Base-by-base conservation (phyloP, 2,888 invertebrate species). In the Melolontha melolontha region DNA sequence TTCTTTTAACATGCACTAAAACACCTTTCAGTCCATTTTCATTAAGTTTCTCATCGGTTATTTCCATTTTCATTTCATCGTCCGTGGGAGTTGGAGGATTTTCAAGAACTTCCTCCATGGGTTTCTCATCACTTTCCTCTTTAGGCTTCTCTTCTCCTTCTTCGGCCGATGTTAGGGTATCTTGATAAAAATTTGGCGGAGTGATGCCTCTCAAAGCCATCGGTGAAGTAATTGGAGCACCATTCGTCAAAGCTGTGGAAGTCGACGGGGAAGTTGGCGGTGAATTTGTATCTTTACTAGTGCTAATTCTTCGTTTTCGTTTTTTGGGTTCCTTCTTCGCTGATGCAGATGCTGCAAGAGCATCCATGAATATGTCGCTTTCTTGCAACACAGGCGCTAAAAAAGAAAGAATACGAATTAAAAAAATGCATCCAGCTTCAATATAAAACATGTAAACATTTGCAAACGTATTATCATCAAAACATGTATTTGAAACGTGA, bases 311-410 rank as follows among this genome's bases (percentile, higher is more conserved):
- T 50, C 94, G 88, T 83, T 94, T 94, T 67, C 92, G 87, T 79
- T 95, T 96, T 76, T 91, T 90, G 1, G 90, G 88, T 72, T 92
- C 91, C 80, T 93, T 87, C 87, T 86, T 91, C 84, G 81, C 85
- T 27, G 90, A 90, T 6, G 93, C 91, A 0, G 91, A 90, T 1
- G 92, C 92, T 5, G 92, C 92, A 40, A 97, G 84, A 0, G 96
- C 96, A 82, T 96, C 96, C 91, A 96, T 96, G 81, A 97, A 97
- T 84, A 95, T 91, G 78, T 94, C 94, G 79, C 96, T 96, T 82
- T 97, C 97, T 80, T 94, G 91, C 54, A 97, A 83, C 74, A 92
- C 84, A 83, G 89, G 87, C 63, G 92, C 93, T 92, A 87, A 73
- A 87, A 81, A 73, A 76, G 75, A 62, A 66, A 70, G 72, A 27